Conservation (phyloP, 2,797 vertebrate species). For the Sus cebifrons region DNA sequence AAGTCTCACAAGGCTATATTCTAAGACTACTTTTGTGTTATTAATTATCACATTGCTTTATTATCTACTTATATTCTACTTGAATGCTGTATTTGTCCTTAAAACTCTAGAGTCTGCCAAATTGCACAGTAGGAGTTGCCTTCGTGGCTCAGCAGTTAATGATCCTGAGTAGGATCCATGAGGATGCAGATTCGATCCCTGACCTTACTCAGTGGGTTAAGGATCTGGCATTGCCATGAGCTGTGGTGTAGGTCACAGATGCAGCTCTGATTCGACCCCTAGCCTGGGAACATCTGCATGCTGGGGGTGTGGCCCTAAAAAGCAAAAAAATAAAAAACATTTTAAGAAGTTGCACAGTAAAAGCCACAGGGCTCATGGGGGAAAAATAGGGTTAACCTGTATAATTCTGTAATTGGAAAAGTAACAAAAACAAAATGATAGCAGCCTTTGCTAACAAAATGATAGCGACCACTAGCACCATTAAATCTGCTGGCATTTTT, state of each 20-base stretch:
- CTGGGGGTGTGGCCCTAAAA: too few relatives aligned
- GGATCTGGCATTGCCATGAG: too few relatives aligned
- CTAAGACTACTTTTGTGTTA: background rate
- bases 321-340: too few relatives aligned
- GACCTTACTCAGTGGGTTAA: too few relatives aligned
- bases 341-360: background rate
- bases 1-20: background rate
- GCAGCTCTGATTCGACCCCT: too few relatives aligned
- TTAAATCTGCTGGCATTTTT: background rate
- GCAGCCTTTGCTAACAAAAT: too few relatives aligned
- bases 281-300: too few relatives aligned
- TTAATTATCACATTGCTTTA: background rate
- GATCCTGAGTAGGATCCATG: too few relatives aligned
- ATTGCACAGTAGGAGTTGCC: background rate
- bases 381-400: background rate
- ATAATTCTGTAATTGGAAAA: background rate
- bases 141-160: too few relatives aligned
- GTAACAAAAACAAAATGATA: background rate
- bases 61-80: background rate
- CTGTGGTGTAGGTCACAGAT: too few relatives aligned
- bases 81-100: background rate
- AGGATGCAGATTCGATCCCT: too few relatives aligned
- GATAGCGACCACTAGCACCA: background rate
- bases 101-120: background rate
- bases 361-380: background rate